A percentile compares a stretch with the other conserved stretches of the same genome.
Conservation (phyloP, 2,113 vertebrate genomes). For the Takifugu flavidus region DNA sequence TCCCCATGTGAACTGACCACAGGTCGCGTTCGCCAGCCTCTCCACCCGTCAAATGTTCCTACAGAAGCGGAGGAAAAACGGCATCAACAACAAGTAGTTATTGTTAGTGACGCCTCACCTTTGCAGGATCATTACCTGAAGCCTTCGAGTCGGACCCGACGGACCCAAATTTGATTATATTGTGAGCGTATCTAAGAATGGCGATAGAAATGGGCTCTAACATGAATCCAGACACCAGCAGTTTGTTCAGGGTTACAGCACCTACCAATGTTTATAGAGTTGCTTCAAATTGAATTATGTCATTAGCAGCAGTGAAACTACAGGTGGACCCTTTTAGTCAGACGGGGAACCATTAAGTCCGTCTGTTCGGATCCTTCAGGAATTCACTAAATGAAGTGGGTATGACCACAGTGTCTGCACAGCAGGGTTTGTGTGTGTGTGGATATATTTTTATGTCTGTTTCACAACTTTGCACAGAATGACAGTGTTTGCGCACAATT, state of each 20-base stretch:
- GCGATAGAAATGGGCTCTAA: too few species aligned
- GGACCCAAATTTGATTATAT: too few species aligned
- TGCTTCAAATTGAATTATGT: slow-evolving; percentile 2
- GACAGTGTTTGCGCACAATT: slow-evolving; percentile 13
- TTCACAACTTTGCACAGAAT: not conserved
- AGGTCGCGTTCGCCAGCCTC: slow-evolving; percentile 10
- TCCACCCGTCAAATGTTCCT: slow-evolving; percentile 35
- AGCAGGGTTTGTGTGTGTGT: slow-evolving; percentile 3
- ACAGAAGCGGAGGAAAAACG: slow-evolving; percentile 6
- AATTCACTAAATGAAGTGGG: slow-evolving; percentile 8
- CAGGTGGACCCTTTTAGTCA: slow-evolving; percentile 1
- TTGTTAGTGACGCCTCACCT: too few species aligned
- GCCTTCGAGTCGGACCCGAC: too few species aligned
- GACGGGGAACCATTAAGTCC: slow-evolving; percentile 6
- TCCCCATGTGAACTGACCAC: slow-evolving; percentile 11
- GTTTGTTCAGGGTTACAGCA: too few species aligned
- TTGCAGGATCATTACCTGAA: too few species aligned
- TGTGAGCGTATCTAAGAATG: too few species aligned
- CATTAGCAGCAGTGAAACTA: slow-evolving; percentile 4
- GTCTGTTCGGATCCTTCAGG: not conserved
- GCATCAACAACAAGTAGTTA: not conserved
- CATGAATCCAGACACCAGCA: not conserved
- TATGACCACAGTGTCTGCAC: slow-evolving; percentile 3
- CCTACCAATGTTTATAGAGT: not conserved
- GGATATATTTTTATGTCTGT: not conserved